phyloP scores from a whole-genome alignment of 2,113 vertebrate genomes.

The Strigops habroptila region DNA sequence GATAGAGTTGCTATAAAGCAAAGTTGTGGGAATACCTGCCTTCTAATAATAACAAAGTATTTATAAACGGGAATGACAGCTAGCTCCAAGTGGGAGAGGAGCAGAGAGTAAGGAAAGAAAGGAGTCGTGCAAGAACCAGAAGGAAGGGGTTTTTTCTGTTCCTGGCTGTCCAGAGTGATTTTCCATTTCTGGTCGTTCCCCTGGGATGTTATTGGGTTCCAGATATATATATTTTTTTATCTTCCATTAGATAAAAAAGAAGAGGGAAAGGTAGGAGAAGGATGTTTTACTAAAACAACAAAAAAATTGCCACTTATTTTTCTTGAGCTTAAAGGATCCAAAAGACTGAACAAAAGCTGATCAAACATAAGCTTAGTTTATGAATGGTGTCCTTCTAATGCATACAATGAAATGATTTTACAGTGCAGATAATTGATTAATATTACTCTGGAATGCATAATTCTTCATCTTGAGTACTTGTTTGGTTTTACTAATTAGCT shows the following conservation, averaged over 20 bases:
- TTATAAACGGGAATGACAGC: neutral
- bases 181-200: neutral
- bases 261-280: neutral
- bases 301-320: neutral
- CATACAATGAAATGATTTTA: neutral
- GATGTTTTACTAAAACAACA: neutral
- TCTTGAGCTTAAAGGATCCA: neutral
- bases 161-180: neutral
- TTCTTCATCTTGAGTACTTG: conserved; percentile 12
- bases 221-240: neutral
- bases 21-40: neutral
- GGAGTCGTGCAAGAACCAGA: neutral
- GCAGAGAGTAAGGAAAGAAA: neutral
- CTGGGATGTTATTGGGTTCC: neutral
- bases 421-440: conserved; percentile 11
- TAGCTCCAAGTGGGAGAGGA: neutral
- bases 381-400: conserved; percentile 35
- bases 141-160: neutral
- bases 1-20: neutral
- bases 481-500: conserved; percentile 13
- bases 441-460: conserved; percentile 23
- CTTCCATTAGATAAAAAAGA: neutral
- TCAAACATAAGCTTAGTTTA: neutral
- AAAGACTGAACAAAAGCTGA: neutral
- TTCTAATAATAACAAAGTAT: neutral